A percentile compares a stretch with the other conserved stretches of the same genome.
Conservation (phyloP, 2,888 invertebrate genomes). For the Lobophora halterata region DNA sequence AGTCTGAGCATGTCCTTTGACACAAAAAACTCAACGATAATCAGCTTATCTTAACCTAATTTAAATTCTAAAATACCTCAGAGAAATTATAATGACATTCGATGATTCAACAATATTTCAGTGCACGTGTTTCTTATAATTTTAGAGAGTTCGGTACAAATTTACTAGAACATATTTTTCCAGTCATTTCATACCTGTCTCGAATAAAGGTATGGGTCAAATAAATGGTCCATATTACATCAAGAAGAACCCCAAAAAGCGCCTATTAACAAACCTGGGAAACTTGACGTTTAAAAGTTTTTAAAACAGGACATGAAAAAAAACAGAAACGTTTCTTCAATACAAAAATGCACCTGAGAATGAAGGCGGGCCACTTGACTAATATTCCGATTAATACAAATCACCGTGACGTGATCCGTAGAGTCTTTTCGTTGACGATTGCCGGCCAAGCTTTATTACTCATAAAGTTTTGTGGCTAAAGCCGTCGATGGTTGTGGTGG, state of each 20-base stretch:
- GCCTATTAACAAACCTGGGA: slow-evolving; percentile 72
- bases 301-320: slow-evolving; percentile 73
- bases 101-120: slow-evolving; percentile 61
- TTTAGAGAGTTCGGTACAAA: slow-evolving; percentile 31
- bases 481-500: slow-evolving; percentile 38
- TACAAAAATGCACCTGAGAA: slow-evolving; percentile 81
- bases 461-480: slow-evolving; percentile 6
- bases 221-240: neutral
- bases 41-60: slow-evolving; percentile 54
- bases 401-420: slow-evolving; percentile 45
- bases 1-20: slow-evolving; percentile 26
- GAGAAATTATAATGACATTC: slow-evolving; percentile 64
- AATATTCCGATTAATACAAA: slow-evolving; percentile 74
- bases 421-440: slow-evolving; percentile 34
- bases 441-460: slow-evolving; percentile 14
- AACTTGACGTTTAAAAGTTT: slow-evolving; percentile 68
- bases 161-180: neutral
- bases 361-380: slow-evolving; percentile 78
- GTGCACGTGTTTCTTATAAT: slow-evolving; percentile 19
- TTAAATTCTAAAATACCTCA: slow-evolving; percentile 64
- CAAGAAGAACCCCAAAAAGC: slow-evolving; percentile 49
- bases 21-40: slow-evolving; percentile 34
- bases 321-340: slow-evolving; percentile 71
- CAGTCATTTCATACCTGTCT: too few relatives aligned
- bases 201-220: too few relatives aligned